Evolutionary conservation across 2,888 invertebrate species (phyloP), one percentile per base, ranked within the genome.

Genomic region (Heliconius charithonia): DNA sequence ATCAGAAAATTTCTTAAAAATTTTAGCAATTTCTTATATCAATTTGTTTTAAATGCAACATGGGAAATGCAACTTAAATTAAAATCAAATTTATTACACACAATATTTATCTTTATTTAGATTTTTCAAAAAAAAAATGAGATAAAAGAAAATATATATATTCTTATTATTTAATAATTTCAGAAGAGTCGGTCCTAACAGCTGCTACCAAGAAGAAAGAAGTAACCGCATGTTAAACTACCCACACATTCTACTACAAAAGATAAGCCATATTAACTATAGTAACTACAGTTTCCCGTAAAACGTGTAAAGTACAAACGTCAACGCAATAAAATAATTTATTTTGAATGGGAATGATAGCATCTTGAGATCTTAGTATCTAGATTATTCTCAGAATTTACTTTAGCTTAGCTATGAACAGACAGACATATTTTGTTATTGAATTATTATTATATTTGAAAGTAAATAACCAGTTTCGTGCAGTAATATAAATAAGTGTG

Each of bases 131-230:
- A 37, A 37, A 32, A 32, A 32, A 1, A 32, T 1, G 1, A 10
- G 10, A 10, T 37, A 10, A n/a, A n/a, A n/a, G n/a, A n/a, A n/a
- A n/a, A 37, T 37, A 37, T 37, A 37, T 37, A 45, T 16, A 45
- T 45, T 56, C 71, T 70, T 51, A 37, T 10, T 37, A 37, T 37
- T 37, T 37, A 9, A 37, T 37, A 37, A 37, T 79, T 86, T 1
- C 87, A 92, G 91, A 88, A 80, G 90, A 90, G 6, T 75, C 86
- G 13, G 75, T 81, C 70, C 75, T 88, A 74, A 82, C 88, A 25
- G 79, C 86, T 27, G 81, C 85, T 29, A 85, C 83, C 81, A 89
- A 90, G 86, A 91, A 91, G 87, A 91, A 90, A 83, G 89, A 92
- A 78, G 88, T 92, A 1, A 83, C 90, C 16, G 91, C 90, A 12